Conservation (phyloP, 2,113 vertebrate genomes). For the Coryphaenoides rupestris region DNA sequence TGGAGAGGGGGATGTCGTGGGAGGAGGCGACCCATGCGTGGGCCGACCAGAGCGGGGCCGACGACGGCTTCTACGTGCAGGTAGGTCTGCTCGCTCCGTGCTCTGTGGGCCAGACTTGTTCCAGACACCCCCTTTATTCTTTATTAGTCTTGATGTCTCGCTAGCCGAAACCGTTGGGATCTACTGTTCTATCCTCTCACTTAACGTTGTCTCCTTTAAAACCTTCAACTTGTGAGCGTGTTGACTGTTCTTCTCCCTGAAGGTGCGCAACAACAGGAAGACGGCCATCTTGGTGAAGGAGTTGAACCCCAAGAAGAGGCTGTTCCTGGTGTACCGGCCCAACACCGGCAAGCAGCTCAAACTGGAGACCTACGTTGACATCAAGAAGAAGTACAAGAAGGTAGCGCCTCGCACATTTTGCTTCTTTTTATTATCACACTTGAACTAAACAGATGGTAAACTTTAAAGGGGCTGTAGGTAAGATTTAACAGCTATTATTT, state of each 20-base stretch:
- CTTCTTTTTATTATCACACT: no score
- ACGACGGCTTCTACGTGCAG: conserved; percentile 94
- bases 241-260: not conserved
- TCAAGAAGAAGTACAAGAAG: conserved; percentile 98
- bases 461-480: no score
- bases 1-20: conserved; percentile 98
- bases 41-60: conserved; percentile 90
- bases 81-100: conserved; percentile 12
- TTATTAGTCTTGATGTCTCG: no score
- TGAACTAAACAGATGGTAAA: no score
- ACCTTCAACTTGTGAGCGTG: no score
- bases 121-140: no score
- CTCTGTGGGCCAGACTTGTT: not conserved
- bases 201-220: no score
- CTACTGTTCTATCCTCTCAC: not conserved
- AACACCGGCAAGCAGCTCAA: conserved; percentile 97
- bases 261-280: conserved; percentile 98
- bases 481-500: no score
- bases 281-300: conserved; percentile 92
- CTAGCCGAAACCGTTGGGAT: no score
- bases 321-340: conserved; percentile 93
- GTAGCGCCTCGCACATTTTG: conserved; percentile 52
- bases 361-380: conserved; percentile 87
- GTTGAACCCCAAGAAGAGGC: conserved; percentile 92
- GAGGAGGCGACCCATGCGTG: conserved; percentile 94